Percentiles rank a stretch among this genome's conserved stretches.
Evolutionary conservation across 2,113 vertebrate species (phyloP).

Genomic region (Phrynosoma blainvillii): DNA sequence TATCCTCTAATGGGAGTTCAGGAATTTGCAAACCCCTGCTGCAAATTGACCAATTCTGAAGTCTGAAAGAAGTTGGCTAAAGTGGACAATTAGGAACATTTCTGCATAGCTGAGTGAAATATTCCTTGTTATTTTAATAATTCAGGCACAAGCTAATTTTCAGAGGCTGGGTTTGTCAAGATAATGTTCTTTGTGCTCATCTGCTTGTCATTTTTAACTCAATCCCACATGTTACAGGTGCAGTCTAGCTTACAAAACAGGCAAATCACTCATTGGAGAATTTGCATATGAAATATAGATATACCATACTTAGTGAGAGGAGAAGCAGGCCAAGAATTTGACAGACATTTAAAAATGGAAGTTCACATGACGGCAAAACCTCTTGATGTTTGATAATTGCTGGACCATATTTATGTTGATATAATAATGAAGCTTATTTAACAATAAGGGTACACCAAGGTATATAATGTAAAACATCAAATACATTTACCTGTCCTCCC

Average conservation of each 20-base stretch:
- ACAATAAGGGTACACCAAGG: slow-evolving; percentile 44
- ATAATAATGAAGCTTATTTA: slow-evolving; percentile 39
- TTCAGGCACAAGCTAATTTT: slow-evolving; percentile 95
- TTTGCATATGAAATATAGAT: slow-evolving; percentile 81
- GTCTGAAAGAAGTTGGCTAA: slow-evolving; percentile 92
- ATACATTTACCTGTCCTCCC: slow-evolving; percentile 2
- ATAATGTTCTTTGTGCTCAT: slow-evolving; percentile 92
- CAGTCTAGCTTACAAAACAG: slow-evolving; percentile 86
- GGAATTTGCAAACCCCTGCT: slow-evolving; percentile 85
- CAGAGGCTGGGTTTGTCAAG: slow-evolving; percentile 92
- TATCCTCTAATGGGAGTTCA: slow-evolving; percentile 89
- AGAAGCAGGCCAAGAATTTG: slow-evolving; percentile 60
- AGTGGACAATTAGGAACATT: slow-evolving; percentile 97
- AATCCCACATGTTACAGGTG: slow-evolving; percentile 84
- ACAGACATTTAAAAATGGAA: slow-evolving; percentile 56
- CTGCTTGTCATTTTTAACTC: slow-evolving; percentile 95
- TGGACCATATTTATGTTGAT: slow-evolving; percentile 27
- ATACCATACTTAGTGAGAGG: slow-evolving; percentile 52
- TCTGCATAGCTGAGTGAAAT: slow-evolving; percentile 93
- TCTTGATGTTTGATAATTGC: slow-evolving; percentile 49
- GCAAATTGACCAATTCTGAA: slow-evolving; percentile 91
- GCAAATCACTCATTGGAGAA: slow-evolving; percentile 77
- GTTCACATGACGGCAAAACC: slow-evolving; percentile 41
- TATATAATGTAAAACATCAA: slow-evolving; percentile 1
- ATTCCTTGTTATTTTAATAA: slow-evolving; percentile 99